phyloP scores from a whole-genome alignment of 2,888 invertebrate genomes.

The Theretra japonica region DNA sequence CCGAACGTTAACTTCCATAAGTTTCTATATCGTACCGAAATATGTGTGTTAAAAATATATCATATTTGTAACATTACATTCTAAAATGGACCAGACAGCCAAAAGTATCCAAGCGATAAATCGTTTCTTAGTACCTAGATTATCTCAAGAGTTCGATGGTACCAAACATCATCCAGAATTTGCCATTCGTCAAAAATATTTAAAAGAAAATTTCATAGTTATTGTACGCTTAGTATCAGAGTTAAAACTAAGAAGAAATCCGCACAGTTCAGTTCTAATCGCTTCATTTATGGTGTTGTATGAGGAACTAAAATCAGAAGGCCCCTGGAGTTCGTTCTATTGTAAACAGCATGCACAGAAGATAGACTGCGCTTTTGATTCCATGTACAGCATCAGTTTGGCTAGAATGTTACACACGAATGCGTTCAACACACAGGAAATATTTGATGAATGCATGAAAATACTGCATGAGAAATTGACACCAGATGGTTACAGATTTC shows the following conservation, averaged over 20 bases:
- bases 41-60: too few relatives aligned
- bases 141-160: conserved; percentile 63
- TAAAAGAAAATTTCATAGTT: conserved; percentile 51
- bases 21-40: too few relatives aligned
- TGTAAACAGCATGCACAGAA: conserved; percentile 51
- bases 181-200: conserved; percentile 53
- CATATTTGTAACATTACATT: too few relatives aligned
- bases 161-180: conserved; percentile 60
- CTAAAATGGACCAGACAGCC: conserved; percentile 40
- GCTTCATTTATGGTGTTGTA: conserved; percentile 24
- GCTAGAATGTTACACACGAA: conserved; percentile 52
- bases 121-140: conserved; percentile 61
- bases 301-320: conserved; percentile 39
- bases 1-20: too few relatives aligned
- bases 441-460: conserved; percentile 67
- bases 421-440: conserved; percentile 56
- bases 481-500: conserved; percentile 62
- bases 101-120: conserved; percentile 48
- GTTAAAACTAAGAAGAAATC: conserved; percentile 48
- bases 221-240: conserved; percentile 54
- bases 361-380: conserved; percentile 57
- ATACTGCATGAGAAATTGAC: conserved; percentile 65
- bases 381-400: conserved; percentile 52
- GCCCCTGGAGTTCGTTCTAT: conserved; percentile 60
- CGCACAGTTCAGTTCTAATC: conserved; percentile 40